phyloP scores from a whole-genome alignment of 2,797 vertebrate species.

The Galaxias olidus region DNA sequence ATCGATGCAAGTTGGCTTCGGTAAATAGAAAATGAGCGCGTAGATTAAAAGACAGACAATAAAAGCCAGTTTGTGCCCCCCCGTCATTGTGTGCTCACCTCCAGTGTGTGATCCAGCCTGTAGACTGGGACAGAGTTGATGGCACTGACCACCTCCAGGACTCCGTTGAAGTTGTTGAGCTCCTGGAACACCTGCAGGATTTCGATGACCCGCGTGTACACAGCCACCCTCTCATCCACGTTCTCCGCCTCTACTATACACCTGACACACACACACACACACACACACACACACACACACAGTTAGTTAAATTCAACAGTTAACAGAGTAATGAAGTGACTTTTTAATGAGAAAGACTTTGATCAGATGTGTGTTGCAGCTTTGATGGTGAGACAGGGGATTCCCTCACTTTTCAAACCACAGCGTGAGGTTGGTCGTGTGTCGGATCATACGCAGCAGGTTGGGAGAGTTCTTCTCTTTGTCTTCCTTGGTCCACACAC shows the following conservation, averaged over 20 bases:
- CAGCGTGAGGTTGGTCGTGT: slow-evolving; percentile 96
- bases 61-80: too few species aligned
- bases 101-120: slow-evolving; percentile 94
- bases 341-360: too few species aligned
- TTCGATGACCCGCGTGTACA: slow-evolving; percentile 92
- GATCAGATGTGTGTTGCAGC: too few species aligned
- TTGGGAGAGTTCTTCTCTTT: slow-evolving; percentile 98
- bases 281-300: slow-evolving; percentile 10
- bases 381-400: not conserved
- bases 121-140: slow-evolving; percentile 98
- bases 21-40: not conserved
- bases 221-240: slow-evolving; percentile 90
- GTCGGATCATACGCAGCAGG: slow-evolving; percentile 95
- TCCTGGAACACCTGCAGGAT: slow-evolving; percentile 98
- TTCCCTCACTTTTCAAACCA: slow-evolving; percentile 97
- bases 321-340: too few species aligned
- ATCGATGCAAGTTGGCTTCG: too few species aligned
- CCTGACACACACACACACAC: slow-evolving; percentile 63
- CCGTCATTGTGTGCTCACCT: slow-evolving; percentile 71
- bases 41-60: not conserved
- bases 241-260: slow-evolving; percentile 95
- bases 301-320: not conserved
- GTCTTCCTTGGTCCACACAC: slow-evolving; percentile 98
- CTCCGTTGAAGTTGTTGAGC: slow-evolving; percentile 97
- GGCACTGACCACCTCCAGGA: slow-evolving; percentile 95